Evolutionary conservation across 2,797 vertebrate species (phyloP).

Genomic region (Scarus forsteni): DNA sequence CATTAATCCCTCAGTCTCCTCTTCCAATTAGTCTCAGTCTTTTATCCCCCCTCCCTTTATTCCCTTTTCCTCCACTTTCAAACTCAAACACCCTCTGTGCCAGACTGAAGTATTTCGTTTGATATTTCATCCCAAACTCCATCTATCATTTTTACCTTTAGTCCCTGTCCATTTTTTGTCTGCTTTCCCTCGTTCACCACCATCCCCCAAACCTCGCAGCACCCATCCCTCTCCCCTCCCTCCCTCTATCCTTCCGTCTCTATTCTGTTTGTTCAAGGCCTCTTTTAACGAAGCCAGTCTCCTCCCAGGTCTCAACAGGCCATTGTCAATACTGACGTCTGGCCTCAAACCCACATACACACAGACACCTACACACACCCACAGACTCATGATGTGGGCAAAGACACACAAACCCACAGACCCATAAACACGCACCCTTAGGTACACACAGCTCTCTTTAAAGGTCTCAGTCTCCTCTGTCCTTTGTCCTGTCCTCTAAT

Average conservation of each 20-base stretch:
- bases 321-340: constrained; percentile 69
- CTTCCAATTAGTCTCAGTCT: constrained; percentile 31
- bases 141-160: constrained; percentile 17
- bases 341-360: constrained; percentile 54
- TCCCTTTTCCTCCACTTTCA: constrained; percentile 9
- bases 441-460: constrained; percentile 35
- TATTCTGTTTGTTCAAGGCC: constrained; percentile 76
- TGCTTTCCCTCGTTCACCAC: neutral
- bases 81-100: neutral
- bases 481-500: constrained; percentile 56
- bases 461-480: constrained; percentile 48
- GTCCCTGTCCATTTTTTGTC: constrained; percentile 19
- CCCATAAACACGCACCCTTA: constrained; percentile 40
- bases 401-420: constrained; percentile 28
- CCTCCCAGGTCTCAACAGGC: constrained; percentile 70
- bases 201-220: constrained; percentile 1
- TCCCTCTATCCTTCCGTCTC: constrained; percentile 32
- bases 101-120: neutral
- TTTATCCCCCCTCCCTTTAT: constrained; percentile 19
- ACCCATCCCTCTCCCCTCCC: constrained; percentile 14
- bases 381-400: constrained; percentile 18
- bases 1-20: constrained; percentile 37
- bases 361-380: constrained; percentile 18
- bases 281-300: constrained; percentile 66
- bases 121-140: neutral